Evolutionary conservation across 2,888 invertebrate genomes (phyloP).

Genomic region (Drosophila imparisetae): DNA sequence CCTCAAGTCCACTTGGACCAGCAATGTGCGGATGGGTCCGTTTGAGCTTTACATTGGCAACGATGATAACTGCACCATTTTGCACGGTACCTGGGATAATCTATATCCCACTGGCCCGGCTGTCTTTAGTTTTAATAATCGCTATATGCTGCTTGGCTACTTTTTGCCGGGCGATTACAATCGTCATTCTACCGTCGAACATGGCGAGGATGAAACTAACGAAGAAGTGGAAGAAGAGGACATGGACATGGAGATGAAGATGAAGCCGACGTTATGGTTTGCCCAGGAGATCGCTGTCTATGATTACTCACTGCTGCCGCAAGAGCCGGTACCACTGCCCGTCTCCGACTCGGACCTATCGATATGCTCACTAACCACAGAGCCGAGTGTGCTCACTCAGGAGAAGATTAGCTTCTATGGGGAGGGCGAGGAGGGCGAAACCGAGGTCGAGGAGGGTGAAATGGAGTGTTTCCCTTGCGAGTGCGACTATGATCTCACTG

Average conservation of each 20-base stretch:
- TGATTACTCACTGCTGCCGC: slow-evolving; percentile 89
- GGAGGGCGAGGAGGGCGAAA: slow-evolving; percentile 74
- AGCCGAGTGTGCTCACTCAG: slow-evolving; percentile 53
- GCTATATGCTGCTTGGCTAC: slow-evolving; percentile 90
- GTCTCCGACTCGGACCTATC: slow-evolving; percentile 87
- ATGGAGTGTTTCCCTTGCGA: slow-evolving; percentile 78
- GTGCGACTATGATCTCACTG: slow-evolving; percentile 65
- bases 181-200: slow-evolving; percentile 9
- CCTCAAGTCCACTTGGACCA: slow-evolving; percentile 91
- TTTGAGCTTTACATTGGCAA: slow-evolving; percentile 89
- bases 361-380: slow-evolving; percentile 76
- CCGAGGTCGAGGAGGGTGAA: slow-evolving; percentile 65
- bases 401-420: slow-evolving; percentile 58
- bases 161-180: slow-evolving; percentile 86
- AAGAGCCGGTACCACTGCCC: slow-evolving; percentile 88
- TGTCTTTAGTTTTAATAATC: slow-evolving; percentile 91
- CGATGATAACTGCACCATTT: slow-evolving; percentile 85
- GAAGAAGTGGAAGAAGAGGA: slow-evolving; percentile 66
- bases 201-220: slow-evolving; percentile 38
- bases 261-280: slow-evolving; percentile 87
- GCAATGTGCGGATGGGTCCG: slow-evolving; percentile 90
- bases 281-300: slow-evolving; percentile 89
- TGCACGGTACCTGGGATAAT: slow-evolving; percentile 90
- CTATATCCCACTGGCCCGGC: slow-evolving; percentile 90
- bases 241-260: slow-evolving; percentile 32